Evolutionary conservation across 2,113 vertebrate species (phyloP), one percentile per base, ranked within the genome.

Genomic region (Macrotus californicus): DNA sequence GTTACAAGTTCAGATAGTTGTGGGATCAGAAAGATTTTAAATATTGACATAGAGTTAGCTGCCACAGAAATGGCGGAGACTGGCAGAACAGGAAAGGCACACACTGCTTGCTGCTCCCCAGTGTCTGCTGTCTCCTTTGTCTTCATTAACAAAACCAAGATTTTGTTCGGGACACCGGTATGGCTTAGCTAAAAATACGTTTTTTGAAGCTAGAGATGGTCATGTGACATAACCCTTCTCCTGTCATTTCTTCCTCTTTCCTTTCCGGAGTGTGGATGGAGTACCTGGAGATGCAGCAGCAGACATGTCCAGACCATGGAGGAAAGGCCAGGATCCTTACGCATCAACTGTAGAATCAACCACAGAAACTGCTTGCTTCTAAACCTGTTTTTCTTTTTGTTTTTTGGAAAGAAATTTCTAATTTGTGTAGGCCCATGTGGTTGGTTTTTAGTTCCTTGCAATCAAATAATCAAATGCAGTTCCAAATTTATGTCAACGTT

Each of bases 391-490:
- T 77, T 48, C 77, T 46, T 59, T 54, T n/a, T 21, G n/a, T 76
- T 48, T 48, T 75, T 46, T 76, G 18, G 46, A 41, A 94, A 69
- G 36, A 69, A 64, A 72, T 61, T 16, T 82, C 72, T 87, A 56
- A 29, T n/a, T 59, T 84, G 16, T 59, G 39, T 52, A 76, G 39
- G 43, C 7, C 29, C 1, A 1, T 54, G 70, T 48, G 24, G 26
- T 84, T 82, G 46, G 12, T n/a, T 80, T 92, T 80, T 79, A 12
- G 31, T 46, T 95, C n/a, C 9, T 41, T 89, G 29, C 3, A 83
- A 15, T 93, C 48, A 95, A 89, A 88, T 43, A 87, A 19, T 93
- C 48, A 95, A 89, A 88, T 36, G 29, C 24, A 91, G 64, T 61
- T 72, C 26, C 22, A 93, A 93, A 81, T 15, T 50, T 69, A 83